Conservation (phyloP, 2,797 vertebrate genomes). For the Champsocephalus esox region DNA sequence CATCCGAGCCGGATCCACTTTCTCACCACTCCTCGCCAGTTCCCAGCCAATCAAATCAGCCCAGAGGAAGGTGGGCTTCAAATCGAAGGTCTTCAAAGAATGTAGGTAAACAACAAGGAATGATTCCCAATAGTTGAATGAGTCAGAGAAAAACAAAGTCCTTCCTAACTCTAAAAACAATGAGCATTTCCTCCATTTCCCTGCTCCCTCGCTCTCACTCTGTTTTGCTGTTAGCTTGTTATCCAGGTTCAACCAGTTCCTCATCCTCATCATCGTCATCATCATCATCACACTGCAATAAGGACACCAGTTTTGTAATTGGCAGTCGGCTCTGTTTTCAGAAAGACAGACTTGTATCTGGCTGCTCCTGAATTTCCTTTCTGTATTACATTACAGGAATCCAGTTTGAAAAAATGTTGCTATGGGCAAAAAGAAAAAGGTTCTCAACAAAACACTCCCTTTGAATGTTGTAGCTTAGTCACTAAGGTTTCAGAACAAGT, state of each 20-base stretch:
- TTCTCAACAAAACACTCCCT: conserved; percentile 68
- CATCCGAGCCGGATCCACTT: conserved; percentile 17
- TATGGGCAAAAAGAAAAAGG: conserved; percentile 51
- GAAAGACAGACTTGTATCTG: conserved; percentile 42
- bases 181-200: conserved; percentile 28
- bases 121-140: background rate
- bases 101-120: background rate
- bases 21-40: conserved; percentile 52
- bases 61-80: conserved; percentile 20
- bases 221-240: conserved; percentile 49
- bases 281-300: background rate
- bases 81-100: conserved; percentile 13
- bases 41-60: conserved; percentile 33
- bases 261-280: conserved; percentile 24
- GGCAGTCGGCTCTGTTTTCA: conserved; percentile 17
- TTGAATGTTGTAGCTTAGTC: conserved; percentile 23
- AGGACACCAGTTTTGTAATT: conserved; percentile 24
- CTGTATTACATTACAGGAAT: background rate
- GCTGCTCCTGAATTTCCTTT: conserved; percentile 46
- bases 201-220: background rate
- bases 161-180: conserved; percentile 36
- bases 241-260: conserved; percentile 53
- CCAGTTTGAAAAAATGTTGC: conserved; percentile 50
- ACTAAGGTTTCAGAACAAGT: conserved; percentile 27
- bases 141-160: conserved; percentile 23